Conservation (phyloP, 1,140 invertebrate species). For the Hylyphantes graminicola region DNA sequence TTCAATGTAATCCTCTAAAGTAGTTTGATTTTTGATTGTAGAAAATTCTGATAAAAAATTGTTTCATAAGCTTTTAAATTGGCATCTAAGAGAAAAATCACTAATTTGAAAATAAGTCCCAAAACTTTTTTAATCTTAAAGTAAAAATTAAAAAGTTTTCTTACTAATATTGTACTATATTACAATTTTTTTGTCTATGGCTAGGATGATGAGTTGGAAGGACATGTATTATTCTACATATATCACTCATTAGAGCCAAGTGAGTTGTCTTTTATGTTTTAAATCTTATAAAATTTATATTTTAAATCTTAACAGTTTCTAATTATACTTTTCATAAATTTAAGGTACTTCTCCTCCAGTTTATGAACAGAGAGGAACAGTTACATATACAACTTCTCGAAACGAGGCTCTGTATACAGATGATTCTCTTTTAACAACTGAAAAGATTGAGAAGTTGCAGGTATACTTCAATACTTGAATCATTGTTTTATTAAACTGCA, state of each 20-base stretch:
- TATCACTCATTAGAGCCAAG: constrained; percentile 49
- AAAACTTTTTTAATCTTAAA: no score
- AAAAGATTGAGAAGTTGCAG: constrained; percentile 43
- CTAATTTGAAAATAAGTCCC: no score
- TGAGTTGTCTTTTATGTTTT: background rate
- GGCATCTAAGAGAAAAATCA: no score
- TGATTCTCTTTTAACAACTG: constrained; percentile 12
- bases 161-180: no score
- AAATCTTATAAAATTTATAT: background rate
- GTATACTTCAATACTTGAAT: background rate
- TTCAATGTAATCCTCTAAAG: no score
- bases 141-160: no score
- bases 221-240: constrained; percentile 21
- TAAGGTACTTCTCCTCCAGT: constrained; percentile 14
- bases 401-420: constrained; percentile 49
- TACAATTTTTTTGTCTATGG: background rate
- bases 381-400: constrained; percentile 39
- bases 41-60: no score
- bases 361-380: constrained; percentile 39
- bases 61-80: no score
- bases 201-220: constrained; percentile 47
- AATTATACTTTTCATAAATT: background rate
- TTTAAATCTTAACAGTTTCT: background rate
- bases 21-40: no score
- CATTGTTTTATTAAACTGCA: no score